These are phyloP conservation scores for Cisticola juncidis DNA, from an alignment of 2,113 vertebrate species.

Conservation along the genomic window DNA sequence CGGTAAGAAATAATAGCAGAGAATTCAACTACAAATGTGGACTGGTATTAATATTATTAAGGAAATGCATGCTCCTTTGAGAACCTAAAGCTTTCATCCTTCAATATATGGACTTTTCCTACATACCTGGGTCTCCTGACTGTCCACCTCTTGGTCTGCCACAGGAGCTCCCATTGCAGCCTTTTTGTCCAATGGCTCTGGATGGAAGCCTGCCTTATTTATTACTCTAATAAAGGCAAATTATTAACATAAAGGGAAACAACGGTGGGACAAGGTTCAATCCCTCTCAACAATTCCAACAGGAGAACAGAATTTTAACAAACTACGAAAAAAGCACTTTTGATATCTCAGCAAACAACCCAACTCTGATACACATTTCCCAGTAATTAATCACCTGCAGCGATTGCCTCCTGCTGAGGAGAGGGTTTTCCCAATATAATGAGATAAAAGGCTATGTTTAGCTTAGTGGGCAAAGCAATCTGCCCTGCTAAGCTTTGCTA, in stretches of 20 bases:
- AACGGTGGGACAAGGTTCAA: not conserved
- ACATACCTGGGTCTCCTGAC: not conserved
- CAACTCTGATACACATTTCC: not conserved
- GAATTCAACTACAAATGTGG: not conserved
- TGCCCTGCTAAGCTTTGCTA: not conserved
- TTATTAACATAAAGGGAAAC: constrained; percentile 12
- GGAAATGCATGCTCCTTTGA: not conserved
- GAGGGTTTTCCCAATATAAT: not conserved
- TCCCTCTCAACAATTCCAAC: not conserved
- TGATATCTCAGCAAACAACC: not conserved
- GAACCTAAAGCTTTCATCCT: not conserved
- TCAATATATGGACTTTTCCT: not conserved
- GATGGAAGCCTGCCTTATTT: not conserved
- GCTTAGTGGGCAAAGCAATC: not conserved
- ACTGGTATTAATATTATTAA: not conserved
- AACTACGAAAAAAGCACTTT: not conserved
- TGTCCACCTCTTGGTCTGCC: not conserved
- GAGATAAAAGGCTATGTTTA: constrained; percentile 31
- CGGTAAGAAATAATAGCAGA: not conserved
- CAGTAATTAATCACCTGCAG: constrained; percentile 2
- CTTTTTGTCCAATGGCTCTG: not conserved
- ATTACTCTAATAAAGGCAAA: constrained; percentile 29
- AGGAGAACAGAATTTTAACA: not conserved
- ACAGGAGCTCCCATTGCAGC: not conserved
- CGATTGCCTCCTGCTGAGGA: not conserved